phyloP scores from a whole-genome alignment of 2,797 vertebrate species.

The Chaetophractus vellerosus region DNA sequence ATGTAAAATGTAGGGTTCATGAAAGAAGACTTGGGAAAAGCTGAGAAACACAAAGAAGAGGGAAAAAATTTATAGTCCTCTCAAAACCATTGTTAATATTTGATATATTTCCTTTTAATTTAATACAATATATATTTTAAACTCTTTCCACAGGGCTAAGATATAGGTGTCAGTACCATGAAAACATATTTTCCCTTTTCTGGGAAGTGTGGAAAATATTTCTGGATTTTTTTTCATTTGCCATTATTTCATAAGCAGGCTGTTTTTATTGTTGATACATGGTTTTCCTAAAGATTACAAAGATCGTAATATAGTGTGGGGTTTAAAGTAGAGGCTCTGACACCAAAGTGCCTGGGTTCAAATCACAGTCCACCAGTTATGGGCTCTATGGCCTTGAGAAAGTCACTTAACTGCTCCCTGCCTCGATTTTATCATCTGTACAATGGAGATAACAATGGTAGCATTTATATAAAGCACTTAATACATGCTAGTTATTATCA shows the following conservation, averaged over 20 bases:
- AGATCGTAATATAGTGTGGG: too few species aligned
- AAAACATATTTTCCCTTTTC: neutral
- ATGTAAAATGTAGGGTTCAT: neutral
- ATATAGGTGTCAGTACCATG: too few species aligned
- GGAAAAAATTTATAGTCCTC: neutral
- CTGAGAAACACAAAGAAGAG: neutral
- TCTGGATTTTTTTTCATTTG: too few species aligned
- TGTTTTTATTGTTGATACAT: neutral
- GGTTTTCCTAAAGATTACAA: neutral
- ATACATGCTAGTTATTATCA: neutral
- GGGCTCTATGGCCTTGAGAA: neutral
- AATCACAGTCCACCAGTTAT: neutral
- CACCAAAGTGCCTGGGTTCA: neutral
- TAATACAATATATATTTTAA: too few species aligned
- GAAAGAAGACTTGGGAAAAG: slow-evolving; percentile 47
- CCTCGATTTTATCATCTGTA: slow-evolving; percentile 49
- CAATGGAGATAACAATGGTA: neutral
- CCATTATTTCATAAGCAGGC: too few species aligned
- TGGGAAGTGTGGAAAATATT: too few species aligned
- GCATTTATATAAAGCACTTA: neutral
- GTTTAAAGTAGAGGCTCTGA: neutral
- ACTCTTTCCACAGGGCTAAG: neutral
- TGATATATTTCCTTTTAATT: neutral
- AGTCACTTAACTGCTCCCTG: neutral
- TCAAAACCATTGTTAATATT: slow-evolving; percentile 20